phyloP scores from a whole-genome alignment of 2,113 vertebrate genomes.

The Myxocyprinus asiaticus region DNA sequence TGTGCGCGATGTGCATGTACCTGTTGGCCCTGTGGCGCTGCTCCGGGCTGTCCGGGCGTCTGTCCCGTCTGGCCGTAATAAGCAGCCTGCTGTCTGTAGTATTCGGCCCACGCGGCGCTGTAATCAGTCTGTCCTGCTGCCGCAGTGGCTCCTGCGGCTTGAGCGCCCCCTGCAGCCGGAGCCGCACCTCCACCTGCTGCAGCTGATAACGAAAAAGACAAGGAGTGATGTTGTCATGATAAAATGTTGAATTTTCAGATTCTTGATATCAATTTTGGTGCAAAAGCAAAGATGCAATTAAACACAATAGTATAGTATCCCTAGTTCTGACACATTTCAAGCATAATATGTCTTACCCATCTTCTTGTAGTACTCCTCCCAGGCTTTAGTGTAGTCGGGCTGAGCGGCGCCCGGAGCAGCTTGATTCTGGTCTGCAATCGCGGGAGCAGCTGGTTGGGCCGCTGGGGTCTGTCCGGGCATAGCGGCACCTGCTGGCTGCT shows the following conservation, averaged over 20 bases:
- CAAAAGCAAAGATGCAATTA: no score
- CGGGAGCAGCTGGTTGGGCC: conserved; percentile 75
- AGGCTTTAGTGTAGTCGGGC: conserved; percentile 92
- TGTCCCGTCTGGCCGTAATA: conserved; percentile 86
- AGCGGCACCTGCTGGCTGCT: conserved; percentile 83
- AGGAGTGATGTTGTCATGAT: not conserved
- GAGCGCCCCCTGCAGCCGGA: conserved; percentile 74
- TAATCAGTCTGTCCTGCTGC: conserved; percentile 85
- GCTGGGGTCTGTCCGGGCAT: conserved; percentile 79
- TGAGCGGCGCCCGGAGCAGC: conserved; percentile 76
- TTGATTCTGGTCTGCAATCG: conserved; percentile 78
- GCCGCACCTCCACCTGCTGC: conserved; percentile 70
- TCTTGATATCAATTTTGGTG: no score
- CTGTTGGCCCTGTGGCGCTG: conserved; percentile 89
- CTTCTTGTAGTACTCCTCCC: conserved; percentile 95
- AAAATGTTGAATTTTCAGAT: no score
- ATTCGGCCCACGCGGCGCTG: conserved; percentile 92
- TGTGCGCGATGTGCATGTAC: conserved; percentile 55
- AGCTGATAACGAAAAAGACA: conserved; percentile 59
- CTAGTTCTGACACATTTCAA: no score
- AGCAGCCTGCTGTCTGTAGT: conserved; percentile 92
- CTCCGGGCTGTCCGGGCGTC: conserved; percentile 77
- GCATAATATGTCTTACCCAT: conserved; percentile 76
- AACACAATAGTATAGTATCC: no score
- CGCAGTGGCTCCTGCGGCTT: conserved; percentile 69